Percentiles rank a stretch among this genome's conserved stretches.
These are phyloP conservation scores for Notamacropus eugenii DNA, from an alignment of 2,797 vertebrate genomes.

Conservation along the genomic window DNA sequence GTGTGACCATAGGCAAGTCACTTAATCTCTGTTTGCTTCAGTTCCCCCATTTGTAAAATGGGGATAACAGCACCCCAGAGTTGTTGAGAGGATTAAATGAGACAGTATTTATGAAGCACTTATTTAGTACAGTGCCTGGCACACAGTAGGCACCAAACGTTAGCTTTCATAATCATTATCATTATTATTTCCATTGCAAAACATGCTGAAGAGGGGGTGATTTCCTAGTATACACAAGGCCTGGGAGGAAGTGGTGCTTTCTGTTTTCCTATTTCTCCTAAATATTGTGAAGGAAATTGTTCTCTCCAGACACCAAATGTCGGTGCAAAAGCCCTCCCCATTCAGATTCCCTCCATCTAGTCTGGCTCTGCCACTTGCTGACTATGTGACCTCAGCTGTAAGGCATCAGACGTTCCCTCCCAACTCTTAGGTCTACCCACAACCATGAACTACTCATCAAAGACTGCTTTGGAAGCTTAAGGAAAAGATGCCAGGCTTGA, in stretches of 20 bases:
- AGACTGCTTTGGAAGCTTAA: neutral
- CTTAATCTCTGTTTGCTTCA: neutral
- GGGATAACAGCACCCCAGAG: neutral
- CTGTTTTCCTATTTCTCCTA: neutral
- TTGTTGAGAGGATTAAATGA: neutral
- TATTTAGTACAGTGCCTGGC: neutral
- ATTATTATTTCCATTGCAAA: neutral
- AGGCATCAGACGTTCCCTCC: neutral
- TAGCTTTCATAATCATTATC: too few relatives aligned
- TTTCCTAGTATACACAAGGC: neutral
- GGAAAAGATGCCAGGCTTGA: neutral
- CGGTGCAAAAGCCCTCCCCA: neutral
- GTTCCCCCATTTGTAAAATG: neutral
- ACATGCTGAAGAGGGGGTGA: neutral
- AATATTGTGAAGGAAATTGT: neutral
- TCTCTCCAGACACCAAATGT: neutral
- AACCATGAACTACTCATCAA: neutral
- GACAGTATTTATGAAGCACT: neutral
- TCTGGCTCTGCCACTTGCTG: neutral
- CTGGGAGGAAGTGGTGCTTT: neutral
- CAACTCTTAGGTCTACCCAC: too few relatives aligned
- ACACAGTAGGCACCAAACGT: neutral
- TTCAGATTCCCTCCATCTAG: neutral
- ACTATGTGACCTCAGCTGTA: neutral
- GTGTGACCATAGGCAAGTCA: neutral